A percentile compares a stretch with the other conserved stretches of the same genome.
These are phyloP conservation scores for Adelges cooleyi DNA, from an alignment of 1,140 invertebrate genomes.

Conservation along the genomic window DNA sequence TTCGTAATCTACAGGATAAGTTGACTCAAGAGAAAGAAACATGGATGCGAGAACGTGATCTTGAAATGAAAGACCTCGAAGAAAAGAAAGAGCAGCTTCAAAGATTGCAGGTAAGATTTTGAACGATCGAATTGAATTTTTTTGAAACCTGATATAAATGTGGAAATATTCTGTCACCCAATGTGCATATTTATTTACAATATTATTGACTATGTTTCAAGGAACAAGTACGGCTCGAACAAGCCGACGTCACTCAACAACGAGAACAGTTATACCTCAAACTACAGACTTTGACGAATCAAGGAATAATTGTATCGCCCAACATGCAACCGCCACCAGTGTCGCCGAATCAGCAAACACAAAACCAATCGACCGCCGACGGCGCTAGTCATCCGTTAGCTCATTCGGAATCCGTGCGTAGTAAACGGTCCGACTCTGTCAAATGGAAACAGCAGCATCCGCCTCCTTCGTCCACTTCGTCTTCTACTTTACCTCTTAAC, in stretches of 20 bases:
- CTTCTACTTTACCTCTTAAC: constrained; percentile 49
- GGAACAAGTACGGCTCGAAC: constrained; percentile 57
- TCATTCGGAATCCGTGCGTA: constrained; percentile 21
- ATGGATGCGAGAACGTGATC: constrained; percentile 52
- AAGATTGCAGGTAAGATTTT: constrained; percentile 41
- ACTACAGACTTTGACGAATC: constrained; percentile 61
- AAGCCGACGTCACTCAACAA: constrained; percentile 72
- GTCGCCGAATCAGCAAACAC: constrained; percentile 15
- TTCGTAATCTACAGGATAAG: constrained; percentile 60
- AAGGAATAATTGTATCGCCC: constrained; percentile 47
- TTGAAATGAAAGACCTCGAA: constrained; percentile 53
- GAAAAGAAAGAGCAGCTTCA: constrained; percentile 50
- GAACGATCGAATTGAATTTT: too few relatives aligned
- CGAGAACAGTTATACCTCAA: constrained; percentile 73
- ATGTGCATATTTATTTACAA: too few relatives aligned
- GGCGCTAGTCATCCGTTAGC: not conserved
- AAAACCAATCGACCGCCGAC: constrained; percentile 17
- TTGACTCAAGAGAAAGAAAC: constrained; percentile 67
- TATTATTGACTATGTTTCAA: constrained; percentile 34
- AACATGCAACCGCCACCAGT: constrained; percentile 34
- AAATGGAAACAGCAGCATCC: constrained; percentile 34
- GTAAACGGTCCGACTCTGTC: constrained; percentile 33
- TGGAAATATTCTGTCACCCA: too few relatives aligned
- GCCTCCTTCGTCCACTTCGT: constrained; percentile 29
- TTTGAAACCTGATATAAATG: too few relatives aligned